Conservation (phyloP, 1,140 invertebrate genomes). For the Lucilia sericata region DNA sequence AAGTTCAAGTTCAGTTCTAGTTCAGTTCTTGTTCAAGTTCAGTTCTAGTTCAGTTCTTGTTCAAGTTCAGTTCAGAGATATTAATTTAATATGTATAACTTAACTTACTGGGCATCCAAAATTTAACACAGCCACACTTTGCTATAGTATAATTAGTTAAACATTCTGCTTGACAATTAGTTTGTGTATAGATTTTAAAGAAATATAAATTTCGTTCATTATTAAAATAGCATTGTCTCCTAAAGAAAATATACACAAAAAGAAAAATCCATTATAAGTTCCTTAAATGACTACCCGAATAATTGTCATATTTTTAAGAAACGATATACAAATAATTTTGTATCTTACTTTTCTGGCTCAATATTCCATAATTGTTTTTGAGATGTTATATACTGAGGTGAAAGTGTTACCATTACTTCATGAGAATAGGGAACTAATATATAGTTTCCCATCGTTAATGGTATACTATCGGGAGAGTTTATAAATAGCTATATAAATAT, state of each 20-base stretch:
- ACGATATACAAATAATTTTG: no score
- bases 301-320: no score
- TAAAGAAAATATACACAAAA: constrained; percentile 40
- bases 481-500: constrained; percentile 56
- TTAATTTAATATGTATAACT: no score
- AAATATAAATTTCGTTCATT: constrained; percentile 70
- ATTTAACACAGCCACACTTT: constrained; percentile 76
- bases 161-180: constrained; percentile 82
- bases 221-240: constrained; percentile 71
- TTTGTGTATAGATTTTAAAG: constrained; percentile 79
- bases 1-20: no score
- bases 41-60: no score
- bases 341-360: constrained; percentile 68
- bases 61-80: no score
- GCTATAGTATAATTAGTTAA: constrained; percentile 78
- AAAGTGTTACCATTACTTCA: constrained; percentile 72
- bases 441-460: constrained; percentile 72
- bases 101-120: constrained; percentile 76
- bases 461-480: constrained; percentile 71
- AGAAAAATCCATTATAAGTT: no score
- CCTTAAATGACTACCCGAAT: no score
- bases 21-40: no score
- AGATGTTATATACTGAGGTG: constrained; percentile 75
- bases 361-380: constrained; percentile 71
- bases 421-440: constrained; percentile 72